phyloP scores from a whole-genome alignment of 1,140 invertebrate species.

The Drosophila nigromelanica region DNA sequence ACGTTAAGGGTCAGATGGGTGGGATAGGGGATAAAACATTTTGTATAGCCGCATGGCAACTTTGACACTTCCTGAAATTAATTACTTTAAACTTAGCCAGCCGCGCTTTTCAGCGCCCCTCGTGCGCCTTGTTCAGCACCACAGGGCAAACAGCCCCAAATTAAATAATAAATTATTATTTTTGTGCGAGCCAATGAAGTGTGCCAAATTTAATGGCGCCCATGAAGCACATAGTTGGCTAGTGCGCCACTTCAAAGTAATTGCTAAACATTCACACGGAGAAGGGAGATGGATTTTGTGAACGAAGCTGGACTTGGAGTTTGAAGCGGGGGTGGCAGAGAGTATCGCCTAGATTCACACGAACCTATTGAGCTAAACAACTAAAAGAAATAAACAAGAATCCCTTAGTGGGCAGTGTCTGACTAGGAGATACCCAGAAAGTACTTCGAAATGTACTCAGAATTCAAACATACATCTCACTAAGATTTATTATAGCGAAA shows the following conservation, averaged over 20 bases:
- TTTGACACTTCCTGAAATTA: slow-evolving; percentile 79
- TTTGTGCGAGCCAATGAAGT: slow-evolving; percentile 74
- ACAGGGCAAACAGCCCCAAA: slow-evolving; percentile 39
- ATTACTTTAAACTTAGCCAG: slow-evolving; percentile 72
- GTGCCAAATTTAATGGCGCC: slow-evolving; percentile 77
- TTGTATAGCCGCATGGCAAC: slow-evolving; percentile 62
- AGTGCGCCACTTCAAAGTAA: slow-evolving; percentile 78
- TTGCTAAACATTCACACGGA: slow-evolving; percentile 52
- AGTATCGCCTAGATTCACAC: slow-evolving; percentile 42
- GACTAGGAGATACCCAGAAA: neutral
- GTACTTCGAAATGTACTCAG: too few relatives aligned
- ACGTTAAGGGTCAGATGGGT: slow-evolving; percentile 20
- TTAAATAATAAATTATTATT: slow-evolving; percentile 83
- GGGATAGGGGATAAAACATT: slow-evolving; percentile 38
- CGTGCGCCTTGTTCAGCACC: neutral
- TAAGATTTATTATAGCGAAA: too few relatives aligned
- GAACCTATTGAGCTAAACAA: slow-evolving; percentile 46
- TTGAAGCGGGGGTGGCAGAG: neutral
- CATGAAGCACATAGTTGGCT: slow-evolving; percentile 67
- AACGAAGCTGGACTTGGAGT: neutral
- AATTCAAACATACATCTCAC: too few relatives aligned
- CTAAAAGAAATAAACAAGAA: slow-evolving; percentile 50
- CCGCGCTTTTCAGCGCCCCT: slow-evolving; percentile 25
- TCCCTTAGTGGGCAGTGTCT: neutral
- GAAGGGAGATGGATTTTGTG: neutral